These are phyloP conservation scores for Drosophila emarginata DNA, from an alignment of 2,888 invertebrate genomes.

Conservation along the genomic window DNA sequence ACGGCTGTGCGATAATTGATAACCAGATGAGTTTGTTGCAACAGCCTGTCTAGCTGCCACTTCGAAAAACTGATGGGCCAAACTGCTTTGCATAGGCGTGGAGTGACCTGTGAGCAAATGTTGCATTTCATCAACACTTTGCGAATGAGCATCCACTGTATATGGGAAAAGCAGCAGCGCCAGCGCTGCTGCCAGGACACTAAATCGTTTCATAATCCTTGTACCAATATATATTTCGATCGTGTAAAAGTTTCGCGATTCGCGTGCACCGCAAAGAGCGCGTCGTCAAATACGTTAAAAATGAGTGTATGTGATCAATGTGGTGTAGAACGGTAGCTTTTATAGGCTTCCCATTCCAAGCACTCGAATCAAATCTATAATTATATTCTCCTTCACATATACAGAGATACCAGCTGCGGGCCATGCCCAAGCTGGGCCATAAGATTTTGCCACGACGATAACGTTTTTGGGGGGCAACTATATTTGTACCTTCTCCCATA, in stretches of 20 bases:
- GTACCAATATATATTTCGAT: background rate
- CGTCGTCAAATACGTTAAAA: constrained; percentile 24
- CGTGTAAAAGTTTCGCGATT: background rate
- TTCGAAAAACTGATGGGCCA: constrained; percentile 74
- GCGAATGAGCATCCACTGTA: constrained; percentile 18
- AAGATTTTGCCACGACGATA: constrained; percentile 38
- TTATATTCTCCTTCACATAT: constrained; percentile 21
- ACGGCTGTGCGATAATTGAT: constrained; percentile 43
- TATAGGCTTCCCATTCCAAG: constrained; percentile 44
- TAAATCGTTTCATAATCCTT: constrained; percentile 44
- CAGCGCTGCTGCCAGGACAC: constrained; percentile 41
- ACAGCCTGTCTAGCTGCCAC: constrained; percentile 48
- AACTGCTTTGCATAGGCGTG: constrained; percentile 63
- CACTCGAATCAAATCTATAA: constrained; percentile 45
- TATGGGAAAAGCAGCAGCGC: constrained; percentile 33
- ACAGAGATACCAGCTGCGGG: constrained; percentile 22
- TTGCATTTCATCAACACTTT: constrained; percentile 14
- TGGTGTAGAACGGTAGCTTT: constrained; percentile 37
- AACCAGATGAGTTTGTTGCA: constrained; percentile 30
- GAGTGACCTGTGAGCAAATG: constrained; percentile 54
- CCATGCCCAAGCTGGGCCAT: constrained; percentile 14
- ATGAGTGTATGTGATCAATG: constrained; percentile 42
- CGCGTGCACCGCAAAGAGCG: constrained; percentile 23
- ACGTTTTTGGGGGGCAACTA: constrained; percentile 15
- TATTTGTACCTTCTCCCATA: constrained; percentile 16